Evolutionary conservation across 2,888 invertebrate genomes (phyloP), one percentile per base, ranked within the genome.

Genomic region (Sesia bembeciformis): DNA sequence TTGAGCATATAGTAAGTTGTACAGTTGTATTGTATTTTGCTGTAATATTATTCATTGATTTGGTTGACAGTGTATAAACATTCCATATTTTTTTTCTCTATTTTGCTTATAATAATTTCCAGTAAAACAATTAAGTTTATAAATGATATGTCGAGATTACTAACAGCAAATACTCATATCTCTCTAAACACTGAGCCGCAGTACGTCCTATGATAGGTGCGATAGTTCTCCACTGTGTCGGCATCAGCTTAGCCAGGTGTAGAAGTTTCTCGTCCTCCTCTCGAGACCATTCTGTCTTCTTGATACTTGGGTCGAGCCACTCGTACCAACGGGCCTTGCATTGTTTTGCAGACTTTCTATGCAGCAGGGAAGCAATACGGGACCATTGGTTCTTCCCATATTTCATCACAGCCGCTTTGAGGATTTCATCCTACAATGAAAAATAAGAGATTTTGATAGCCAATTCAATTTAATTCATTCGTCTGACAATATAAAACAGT

Each of bases 361-460:
- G 99, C 40, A 99, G 90, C 57, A 99, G 83, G 0, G 99, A 99
- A 40, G 99, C 99, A 79, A 99, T 99, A 74, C 99, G 95, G 54
- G 98, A 98, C 99, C 99, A 99, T 79, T 99, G 99, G 80, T 99
- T 99, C 92, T 99, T 99, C 66, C 99, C 99, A 95, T 99, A 99
- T 95, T 99, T 99, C 99, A 99, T 99, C 57, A 99, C 99, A 80
- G 99, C 99, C 57, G 99, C 99, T 92, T 99, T 99, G 58, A 99
- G 93, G 74, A 99, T 99, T 91, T 99, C 99, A 98, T 99, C 99
- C 98, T 98, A 67, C 57, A 90, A 84, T 43, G 61, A 23, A 46
- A 39, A 39, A 42, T 42, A 42, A 23, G 23, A 2, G 1, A 23
- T 23, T 23, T 23, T 23, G 23, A 23, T 23, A 40, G 41, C 8